Evolutionary conservation across 2,113 vertebrate genomes (phyloP).

Genomic region (Hypomesus transpacificus): DNA sequence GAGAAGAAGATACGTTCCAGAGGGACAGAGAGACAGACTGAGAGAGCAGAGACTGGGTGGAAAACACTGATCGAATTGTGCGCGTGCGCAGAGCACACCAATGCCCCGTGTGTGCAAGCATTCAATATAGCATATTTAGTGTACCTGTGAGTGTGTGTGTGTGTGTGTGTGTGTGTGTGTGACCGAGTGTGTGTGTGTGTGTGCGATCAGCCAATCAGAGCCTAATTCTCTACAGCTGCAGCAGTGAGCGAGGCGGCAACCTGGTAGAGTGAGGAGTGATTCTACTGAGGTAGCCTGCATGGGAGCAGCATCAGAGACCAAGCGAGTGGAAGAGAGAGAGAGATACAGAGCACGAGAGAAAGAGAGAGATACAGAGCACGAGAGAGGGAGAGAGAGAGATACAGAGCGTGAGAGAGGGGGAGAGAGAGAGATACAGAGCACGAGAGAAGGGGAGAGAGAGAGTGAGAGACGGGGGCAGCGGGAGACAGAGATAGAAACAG

Average conservation of each 20-base stretch:
- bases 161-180: slow-evolving; percentile 6
- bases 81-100: not conserved
- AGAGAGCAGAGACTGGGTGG: slow-evolving; percentile 15
- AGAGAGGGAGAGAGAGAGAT: not conserved
- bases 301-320: not conserved
- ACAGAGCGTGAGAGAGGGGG: not conserved
- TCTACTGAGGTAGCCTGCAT: not conserved
- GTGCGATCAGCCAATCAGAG: slow-evolving; percentile 10
- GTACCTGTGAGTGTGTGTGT: slow-evolving; percentile 7
- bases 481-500: not conserved
- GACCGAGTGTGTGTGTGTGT: slow-evolving; percentile 13
- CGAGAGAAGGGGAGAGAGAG: not conserved
- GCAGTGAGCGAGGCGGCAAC: slow-evolving; percentile 7
- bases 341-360: not conserved
- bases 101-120: not conserved
- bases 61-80: not conserved
- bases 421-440: not conserved
- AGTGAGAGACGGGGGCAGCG: slow-evolving; percentile 5
- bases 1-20: slow-evolving; percentile 14
- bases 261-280: not conserved
- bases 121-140: not conserved
- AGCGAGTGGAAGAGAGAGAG: not conserved
- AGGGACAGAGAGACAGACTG: not conserved
- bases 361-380: not conserved
- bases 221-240: slow-evolving; percentile 2